Base-by-base conservation (phyloP, 2,888 invertebrate species). In the Folsomia manolachei region DNA sequence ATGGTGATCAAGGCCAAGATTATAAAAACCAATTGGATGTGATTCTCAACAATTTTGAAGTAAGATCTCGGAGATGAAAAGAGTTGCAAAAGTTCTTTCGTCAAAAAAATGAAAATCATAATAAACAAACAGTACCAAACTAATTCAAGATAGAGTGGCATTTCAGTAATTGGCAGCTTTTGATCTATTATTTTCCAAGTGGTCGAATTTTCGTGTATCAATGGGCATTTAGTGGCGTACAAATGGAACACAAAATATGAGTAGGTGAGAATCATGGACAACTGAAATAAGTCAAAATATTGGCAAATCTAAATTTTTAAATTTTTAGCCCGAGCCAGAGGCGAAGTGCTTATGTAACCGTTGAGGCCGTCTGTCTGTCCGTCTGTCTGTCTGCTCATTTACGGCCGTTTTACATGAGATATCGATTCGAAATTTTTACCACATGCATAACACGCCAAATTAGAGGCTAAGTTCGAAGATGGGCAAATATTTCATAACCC, bases 401-500 rank as follows among this genome's bases (percentile, higher is more conserved):
- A n/a, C n/a, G n/a, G n/a, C n/a, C n/a, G n/a, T n/a, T n/a, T n/a
- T n/a, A n/a, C n/a, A n/a, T n/a, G n/a, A n/a, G n/a, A n/a, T n/a
- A n/a, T n/a, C n/a, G n/a, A n/a, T n/a, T n/a, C n/a, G n/a, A n/a
- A n/a, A n/a, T n/a, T n/a, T n/a, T n/a, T n/a, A n/a, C n/a, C n/a
- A n/a, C n/a, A n/a, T n/a, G n/a, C n/a, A n/a, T n/a, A n/a, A n/a
- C n/a, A n/a, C n/a, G n/a, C n/a, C n/a, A n/a, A n/a, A n/a, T n/a
- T n/a, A n/a, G n/a, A n/a, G n/a, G n/a, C n/a, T n/a, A n/a, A n/a
- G n/a, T n/a, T n/a, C n/a, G n/a, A n/a, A n/a, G n/a, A n/a, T n/a
- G n/a, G n/a, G n/a, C n/a, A n/a, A n/a, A n/a, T 92, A 93, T 83
- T 92, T 92, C 68, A 93, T 85, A 79, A 94, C 92, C 79, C 90